phyloP scores from a whole-genome alignment of 2,113 vertebrate species.

The Tautogolabrus adspersus region DNA sequence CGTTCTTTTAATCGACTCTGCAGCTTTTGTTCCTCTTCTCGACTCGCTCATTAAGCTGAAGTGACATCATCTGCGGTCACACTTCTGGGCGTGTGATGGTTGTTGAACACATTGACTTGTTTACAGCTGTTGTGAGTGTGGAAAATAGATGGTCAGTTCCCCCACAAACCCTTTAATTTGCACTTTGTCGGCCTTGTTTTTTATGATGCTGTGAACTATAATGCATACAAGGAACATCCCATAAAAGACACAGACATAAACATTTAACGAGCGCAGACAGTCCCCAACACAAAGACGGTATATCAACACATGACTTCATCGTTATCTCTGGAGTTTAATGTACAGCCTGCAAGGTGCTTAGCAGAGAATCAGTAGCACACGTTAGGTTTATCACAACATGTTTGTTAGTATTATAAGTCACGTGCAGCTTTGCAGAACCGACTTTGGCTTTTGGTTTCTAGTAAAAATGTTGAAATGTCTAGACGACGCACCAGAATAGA shows the following conservation, averaged over 20 bases:
- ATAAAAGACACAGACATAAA: slow-evolving; percentile 82
- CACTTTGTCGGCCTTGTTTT: slow-evolving; percentile 76
- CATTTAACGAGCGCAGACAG: slow-evolving; percentile 75
- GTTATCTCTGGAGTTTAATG: slow-evolving; percentile 47
- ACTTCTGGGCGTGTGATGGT: slow-evolving; percentile 63
- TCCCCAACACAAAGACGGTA: slow-evolving; percentile 62
- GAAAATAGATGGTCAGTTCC: slow-evolving; percentile 74
- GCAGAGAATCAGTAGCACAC: slow-evolving; percentile 48
- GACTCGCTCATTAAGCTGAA: slow-evolving; percentile 35
- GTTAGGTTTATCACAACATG: slow-evolving; percentile 35
- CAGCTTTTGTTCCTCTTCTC: slow-evolving; percentile 27
- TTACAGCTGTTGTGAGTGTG: slow-evolving; percentile 72
- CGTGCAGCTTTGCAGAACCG: slow-evolving; percentile 51
- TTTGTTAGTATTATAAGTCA: slow-evolving; percentile 16
- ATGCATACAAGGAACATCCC: slow-evolving; percentile 75
- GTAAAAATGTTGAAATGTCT: slow-evolving; percentile 76
- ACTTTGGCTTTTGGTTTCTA: slow-evolving; percentile 65
- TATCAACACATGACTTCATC: slow-evolving; percentile 69
- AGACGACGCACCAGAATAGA: slow-evolving; percentile 78
- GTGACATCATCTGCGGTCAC: slow-evolving; percentile 74
- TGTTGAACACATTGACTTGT: slow-evolving; percentile 67
- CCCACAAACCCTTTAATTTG: slow-evolving; percentile 75
- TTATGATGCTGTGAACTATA: slow-evolving; percentile 78
- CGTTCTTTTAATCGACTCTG: slow-evolving; percentile 55
- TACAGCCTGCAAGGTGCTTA: slow-evolving; percentile 66